Evolutionary conservation across 2,797 vertebrate genomes (phyloP).

Genomic region (Apodemus agrarius): DNA sequence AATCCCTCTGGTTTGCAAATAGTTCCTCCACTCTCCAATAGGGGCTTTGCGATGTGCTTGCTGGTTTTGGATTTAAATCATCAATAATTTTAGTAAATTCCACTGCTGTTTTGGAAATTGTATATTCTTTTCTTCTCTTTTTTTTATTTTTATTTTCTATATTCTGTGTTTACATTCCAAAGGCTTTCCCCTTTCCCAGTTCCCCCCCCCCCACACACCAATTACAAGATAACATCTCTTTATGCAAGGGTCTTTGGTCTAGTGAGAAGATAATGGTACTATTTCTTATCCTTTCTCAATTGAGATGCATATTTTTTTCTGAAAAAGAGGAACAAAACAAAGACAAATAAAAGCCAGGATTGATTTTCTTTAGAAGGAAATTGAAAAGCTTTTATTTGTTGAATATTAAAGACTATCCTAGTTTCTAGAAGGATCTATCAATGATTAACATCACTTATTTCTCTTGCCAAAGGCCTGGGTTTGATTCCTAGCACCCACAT

Average conservation of each 20-base stretch:
- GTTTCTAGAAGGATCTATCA: background rate
- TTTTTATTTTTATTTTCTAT: no score
- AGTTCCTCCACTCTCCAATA: background rate
- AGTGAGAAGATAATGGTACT: background rate
- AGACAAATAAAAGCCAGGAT: background rate
- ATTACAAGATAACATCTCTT: background rate
- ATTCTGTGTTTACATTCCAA: no score
- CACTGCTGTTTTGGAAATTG: background rate
- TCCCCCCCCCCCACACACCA: no score
- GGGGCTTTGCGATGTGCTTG: background rate
- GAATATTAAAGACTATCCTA: background rate
- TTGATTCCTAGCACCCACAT: background rate
- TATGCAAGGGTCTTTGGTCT: background rate
- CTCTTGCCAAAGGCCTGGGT: background rate
- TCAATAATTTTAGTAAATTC: background rate
- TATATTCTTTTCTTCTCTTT: no score
- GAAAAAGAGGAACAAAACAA: background rate
- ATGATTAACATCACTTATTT: background rate
- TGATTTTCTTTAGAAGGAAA: background rate
- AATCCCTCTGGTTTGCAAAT: background rate
- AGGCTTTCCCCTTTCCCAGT: no score
- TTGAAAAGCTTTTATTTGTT: background rate
- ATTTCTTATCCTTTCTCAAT: background rate
- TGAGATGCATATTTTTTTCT: background rate
- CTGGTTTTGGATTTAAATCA: background rate